Base-by-base conservation (phyloP, 2,113 vertebrate genomes). In the Triplophysa tibetana region DNA sequence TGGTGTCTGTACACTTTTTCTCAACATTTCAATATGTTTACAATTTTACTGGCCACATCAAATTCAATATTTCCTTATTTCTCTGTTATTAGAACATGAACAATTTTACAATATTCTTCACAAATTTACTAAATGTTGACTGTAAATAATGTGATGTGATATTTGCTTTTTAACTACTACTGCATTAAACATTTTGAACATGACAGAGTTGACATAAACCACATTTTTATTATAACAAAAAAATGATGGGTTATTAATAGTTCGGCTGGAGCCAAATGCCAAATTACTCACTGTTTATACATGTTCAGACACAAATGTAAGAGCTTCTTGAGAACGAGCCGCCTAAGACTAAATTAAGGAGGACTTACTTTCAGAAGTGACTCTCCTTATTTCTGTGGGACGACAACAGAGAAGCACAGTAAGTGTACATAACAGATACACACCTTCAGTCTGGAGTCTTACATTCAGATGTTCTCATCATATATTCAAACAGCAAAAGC, bases 351-450 rank as follows among this genome's bases (percentile, higher is more conserved):
- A 52, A 52, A 58, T 76, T 65, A 43, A 21, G 54, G 54, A 75
- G 7, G 78, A 81, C 83, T 84, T 84, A 84, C 83, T 84, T 81
- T 84, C 83, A 75, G 83, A 84, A 41, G 83, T 84, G 65, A 73
- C 83, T 84, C 83, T 81, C 48, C 83, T 84, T 75, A 84, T 84
- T 84, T 84, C 83, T 84, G 70, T 73, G 64, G 60, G 61, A 60
- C 13, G 73, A 65, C 68, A 69, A 77, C 66, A 81, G 64, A 81
- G 54, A 74, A 48, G 60, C 14, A 80, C 50, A 80, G 64, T 80
- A 68, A 80, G 78, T 24, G 62, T 66, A 33, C 45, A 21, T 64
- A 23, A 61, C 10, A 80, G 58, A 80, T 61, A 73, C 38, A 43
- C 72, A 61, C 29, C 26, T 61, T 33, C 67, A 26, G 45, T 43